Evolutionary conservation across 1,140 invertebrate genomes (phyloP), one percentile per base, ranked within the genome.

Genomic region (Matsumurasca onukii): DNA sequence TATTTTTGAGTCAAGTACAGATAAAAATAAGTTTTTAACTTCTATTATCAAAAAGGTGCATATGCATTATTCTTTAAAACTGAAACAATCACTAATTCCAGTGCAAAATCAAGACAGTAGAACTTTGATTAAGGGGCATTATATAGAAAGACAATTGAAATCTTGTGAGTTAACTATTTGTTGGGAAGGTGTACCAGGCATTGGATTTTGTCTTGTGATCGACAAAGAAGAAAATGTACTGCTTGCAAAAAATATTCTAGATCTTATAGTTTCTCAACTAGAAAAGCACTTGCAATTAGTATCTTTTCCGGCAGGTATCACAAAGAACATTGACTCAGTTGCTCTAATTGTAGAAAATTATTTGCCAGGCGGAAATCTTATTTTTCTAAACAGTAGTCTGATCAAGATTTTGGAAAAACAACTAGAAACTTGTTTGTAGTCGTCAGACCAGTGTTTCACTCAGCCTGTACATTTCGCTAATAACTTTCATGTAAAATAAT

Each of bases 201-300:
- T 71, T 24, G 67, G 62, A 5, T 69, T 71, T 49, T 65, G 49
- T 9, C 63, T 71, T 12, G 20, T 71, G 0, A 66, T 66, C 29
- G 59, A 51, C 22, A 67, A 66, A 31, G 20, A 48, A 22, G 68
- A 66, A 15, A 71, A 71, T 48, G 27, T 45, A n/a, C 17, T 65
- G 3, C 68, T 65, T 51, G 70, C 68, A 25, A 67, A 71, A 59
- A 71, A 69, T 55, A 22, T 69, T 48, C 51, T 71, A 24, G 70
- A 71, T 29, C n/a, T 67, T 13, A 61, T 71, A 22, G 55, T 67
- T 2, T 57, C 51, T 20, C 31, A 66, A 30, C 27, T 71, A n/a
- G 70, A 71, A 27, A 71, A 69, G 63, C 52, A 71, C 48, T 31
- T 71, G 9, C 70, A 71, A 31, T 66, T 71, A 61, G 15, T 66